A percentile compares a stretch with the other conserved stretches of the same genome.
phyloP scores from a whole-genome alignment of 2,797 vertebrate species.

The Sebastes hubbsi region DNA sequence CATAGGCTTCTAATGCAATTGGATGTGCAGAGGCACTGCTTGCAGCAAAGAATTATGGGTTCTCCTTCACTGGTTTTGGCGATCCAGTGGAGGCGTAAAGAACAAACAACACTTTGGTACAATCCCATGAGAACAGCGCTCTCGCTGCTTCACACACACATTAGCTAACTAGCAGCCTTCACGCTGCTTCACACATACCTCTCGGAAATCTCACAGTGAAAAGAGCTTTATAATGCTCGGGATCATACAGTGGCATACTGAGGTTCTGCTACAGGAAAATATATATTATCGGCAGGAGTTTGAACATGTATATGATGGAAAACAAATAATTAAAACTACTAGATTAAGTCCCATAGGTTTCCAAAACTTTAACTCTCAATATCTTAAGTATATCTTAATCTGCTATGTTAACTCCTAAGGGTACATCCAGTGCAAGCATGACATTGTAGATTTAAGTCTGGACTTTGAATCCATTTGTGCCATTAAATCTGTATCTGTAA shows the following conservation, averaged over 20 bases:
- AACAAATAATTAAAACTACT: not conserved
- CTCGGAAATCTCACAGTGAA: not conserved
- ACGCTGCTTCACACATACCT: slow-evolving; percentile 49
- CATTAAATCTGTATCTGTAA: slow-evolving; percentile 32
- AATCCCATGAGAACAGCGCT: slow-evolving; percentile 64
- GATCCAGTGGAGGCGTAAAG: slow-evolving; percentile 63
- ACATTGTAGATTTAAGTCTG: slow-evolving; percentile 9
- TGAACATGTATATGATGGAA: not conserved
- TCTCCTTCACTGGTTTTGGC: slow-evolving; percentile 80
- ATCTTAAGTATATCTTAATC: not conserved
- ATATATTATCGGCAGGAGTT: not conserved
- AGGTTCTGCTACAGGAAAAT: not conserved
- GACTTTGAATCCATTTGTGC: slow-evolving; percentile 38
- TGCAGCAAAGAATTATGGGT: slow-evolving; percentile 84
- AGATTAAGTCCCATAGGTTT: not conserved
- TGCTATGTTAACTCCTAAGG: not conserved
- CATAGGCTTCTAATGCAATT: slow-evolving; percentile 83
- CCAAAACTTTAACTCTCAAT: not conserved
- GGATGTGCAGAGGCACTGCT: slow-evolving; percentile 79
- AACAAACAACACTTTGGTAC: slow-evolving; percentile 76
- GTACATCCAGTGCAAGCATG: not conserved
- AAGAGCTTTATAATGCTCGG: slow-evolving; percentile 27
- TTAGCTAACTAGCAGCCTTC: slow-evolving; percentile 57
- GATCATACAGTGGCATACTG: slow-evolving; percentile 15
- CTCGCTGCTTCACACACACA: slow-evolving; percentile 59